Evolutionary conservation across 2,888 invertebrate genomes (phyloP).

Genomic region (Rhagium mordax): DNA sequence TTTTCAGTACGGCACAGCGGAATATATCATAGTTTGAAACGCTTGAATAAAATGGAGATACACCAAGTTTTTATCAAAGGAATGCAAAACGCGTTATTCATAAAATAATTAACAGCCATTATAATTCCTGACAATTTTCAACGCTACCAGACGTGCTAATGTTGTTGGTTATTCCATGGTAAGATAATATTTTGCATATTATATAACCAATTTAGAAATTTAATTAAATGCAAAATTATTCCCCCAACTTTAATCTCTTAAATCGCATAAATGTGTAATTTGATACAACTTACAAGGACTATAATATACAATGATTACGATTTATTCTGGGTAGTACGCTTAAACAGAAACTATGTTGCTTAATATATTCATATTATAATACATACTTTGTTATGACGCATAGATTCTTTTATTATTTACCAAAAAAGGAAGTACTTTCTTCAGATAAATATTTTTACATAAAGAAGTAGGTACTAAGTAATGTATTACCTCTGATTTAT

Average conservation of each 20-base stretch:
- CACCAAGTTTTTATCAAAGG: neutral
- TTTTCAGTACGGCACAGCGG: neutral
- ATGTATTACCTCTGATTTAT: too few species aligned
- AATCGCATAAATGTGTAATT: neutral
- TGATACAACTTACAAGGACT: neutral
- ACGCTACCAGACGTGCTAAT: neutral
- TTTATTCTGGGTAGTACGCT: neutral
- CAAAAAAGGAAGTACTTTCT: too few species aligned
- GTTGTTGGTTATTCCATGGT: neutral
- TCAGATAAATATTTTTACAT: too few species aligned
- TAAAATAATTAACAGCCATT: constrained; percentile 1
- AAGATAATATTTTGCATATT: neutral
- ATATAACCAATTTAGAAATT: neutral
- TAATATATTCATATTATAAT: too few species aligned
- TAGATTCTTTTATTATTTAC: too few species aligned
- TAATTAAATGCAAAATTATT: neutral
- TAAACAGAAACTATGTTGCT: neutral
- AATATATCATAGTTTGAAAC: neutral
- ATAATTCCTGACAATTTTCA: neutral
- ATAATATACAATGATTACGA: neutral
- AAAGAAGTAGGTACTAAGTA: too few species aligned
- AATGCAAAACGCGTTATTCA: constrained; percentile 1
- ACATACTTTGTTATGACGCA: too few species aligned
- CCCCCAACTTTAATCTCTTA: neutral
- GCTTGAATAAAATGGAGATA: constrained; percentile 9